Evolutionary conservation across 2,113 vertebrate species (phyloP), one percentile per base, ranked within the genome.

Genomic region (Anser cygnoides): DNA sequence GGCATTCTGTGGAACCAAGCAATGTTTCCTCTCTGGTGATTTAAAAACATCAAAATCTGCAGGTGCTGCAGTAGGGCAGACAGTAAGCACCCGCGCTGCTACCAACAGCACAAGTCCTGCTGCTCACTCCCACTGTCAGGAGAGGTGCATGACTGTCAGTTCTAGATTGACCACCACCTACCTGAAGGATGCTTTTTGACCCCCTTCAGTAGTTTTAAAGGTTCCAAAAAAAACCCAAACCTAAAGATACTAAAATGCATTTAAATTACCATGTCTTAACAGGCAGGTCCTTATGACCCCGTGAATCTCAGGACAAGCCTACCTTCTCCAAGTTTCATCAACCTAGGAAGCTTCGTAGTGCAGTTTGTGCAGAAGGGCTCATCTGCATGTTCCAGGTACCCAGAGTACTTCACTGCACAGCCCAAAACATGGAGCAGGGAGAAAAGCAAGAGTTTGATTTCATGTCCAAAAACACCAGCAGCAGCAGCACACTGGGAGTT

Each of bases 291-390:
- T 43, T 26, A 80, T 1, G 67, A 50, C 10, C 26, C 59, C 1
- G 18, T n/a, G 0, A 66, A 6, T 6, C 22, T 28, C 43, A 29
- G 18, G 28, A 52, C 10, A 85, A 44, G 93, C 96, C 88, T 87
- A 99, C 99, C 99, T 98, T 96, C 97, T 52, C 99, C 99, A 9
- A 99, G 97, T 92, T 99, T 99, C 98, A 99, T 98, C 68, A 99
- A 98, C 10, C 29, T 88, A 7, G 98, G 98, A 72, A 93, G 89
- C 76, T 95, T 98, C 43, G 89, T 39, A 77, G 95, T 81, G 54
- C 62, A 95, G 11, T 97, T 99, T 15, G 98, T 98, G 86, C 99
- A 99, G 91, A 99, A 99, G 43, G 98, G 98, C 33, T 94, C 89
- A 61, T 98, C 97, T 8, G 96, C 96, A 70, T 98, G 97, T 70